These are phyloP conservation scores for Lydus trimaculatus DNA, from an alignment of 2,888 invertebrate species.

Conservation along the genomic window DNA sequence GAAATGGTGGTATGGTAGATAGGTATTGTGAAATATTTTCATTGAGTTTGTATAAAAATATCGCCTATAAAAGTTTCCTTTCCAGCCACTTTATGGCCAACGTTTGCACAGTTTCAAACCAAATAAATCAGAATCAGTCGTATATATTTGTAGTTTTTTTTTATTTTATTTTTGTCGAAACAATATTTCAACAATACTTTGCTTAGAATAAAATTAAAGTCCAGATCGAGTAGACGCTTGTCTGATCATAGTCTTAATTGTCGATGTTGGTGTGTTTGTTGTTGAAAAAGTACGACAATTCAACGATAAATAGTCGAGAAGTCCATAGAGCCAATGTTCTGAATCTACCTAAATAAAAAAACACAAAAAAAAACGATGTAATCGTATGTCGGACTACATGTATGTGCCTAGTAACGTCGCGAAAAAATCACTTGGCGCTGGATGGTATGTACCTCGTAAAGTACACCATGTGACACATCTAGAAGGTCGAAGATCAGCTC, in stretches of 20 bases:
- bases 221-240: constrained; percentile 18
- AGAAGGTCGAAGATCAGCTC: constrained; percentile 51
- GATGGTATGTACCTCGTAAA: constrained; percentile 51
- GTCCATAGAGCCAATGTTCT: constrained; percentile 44
- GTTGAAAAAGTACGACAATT: constrained; percentile 49
- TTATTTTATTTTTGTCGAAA: not conserved
- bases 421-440: constrained; percentile 55
- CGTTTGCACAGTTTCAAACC: not conserved
- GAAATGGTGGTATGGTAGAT: not conserved
- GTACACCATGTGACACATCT: constrained; percentile 50
- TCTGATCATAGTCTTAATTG: constrained; percentile 30
- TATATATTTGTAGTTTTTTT: constrained; percentile 17
- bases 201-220: constrained; percentile 24
- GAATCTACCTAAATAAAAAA: constrained; percentile 45
- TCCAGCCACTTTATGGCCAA: constrained; percentile 49
- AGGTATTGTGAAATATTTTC: constrained; percentile 55
- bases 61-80: constrained; percentile 55
- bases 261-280: constrained; percentile 4
- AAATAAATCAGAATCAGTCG: constrained; percentile 56
- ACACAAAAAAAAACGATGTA: constrained; percentile 48
- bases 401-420: constrained; percentile 41
- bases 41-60: constrained; percentile 52
- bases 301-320: constrained; percentile 52
- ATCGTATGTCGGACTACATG: constrained; percentile 54
- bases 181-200: not conserved